Conservation (phyloP, 2,797 vertebrate species). For the Gymnoscopelus braueri region DNA sequence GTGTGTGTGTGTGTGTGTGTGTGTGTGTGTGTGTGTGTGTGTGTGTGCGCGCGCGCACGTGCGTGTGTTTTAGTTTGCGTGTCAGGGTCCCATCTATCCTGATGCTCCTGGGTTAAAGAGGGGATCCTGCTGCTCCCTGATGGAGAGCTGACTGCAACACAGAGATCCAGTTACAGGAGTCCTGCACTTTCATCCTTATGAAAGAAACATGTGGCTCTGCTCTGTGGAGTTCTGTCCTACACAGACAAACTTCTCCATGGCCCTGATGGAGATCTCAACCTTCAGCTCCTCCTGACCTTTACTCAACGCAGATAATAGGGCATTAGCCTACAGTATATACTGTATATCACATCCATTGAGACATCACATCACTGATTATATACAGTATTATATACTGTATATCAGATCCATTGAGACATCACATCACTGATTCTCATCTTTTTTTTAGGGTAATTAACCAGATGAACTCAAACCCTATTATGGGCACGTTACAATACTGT, state of each 20-base stretch:
- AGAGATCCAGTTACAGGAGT: slow-evolving; percentile 83
- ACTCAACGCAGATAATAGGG: slow-evolving; percentile 11
- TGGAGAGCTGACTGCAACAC: slow-evolving; percentile 82
- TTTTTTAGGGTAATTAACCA: slow-evolving; percentile 8
- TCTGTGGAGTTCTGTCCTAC: slow-evolving; percentile 59
- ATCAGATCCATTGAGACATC: background rate
- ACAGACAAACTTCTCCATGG: slow-evolving; percentile 47
- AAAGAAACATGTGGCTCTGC: slow-evolving; percentile 80
- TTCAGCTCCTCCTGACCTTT: slow-evolving; percentile 38
- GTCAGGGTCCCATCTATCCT: slow-evolving; percentile 79
- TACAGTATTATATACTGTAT: no score
- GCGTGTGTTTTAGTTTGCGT: slow-evolving; percentile 69
- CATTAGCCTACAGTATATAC: no score
- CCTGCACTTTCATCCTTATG: slow-evolving; percentile 85
- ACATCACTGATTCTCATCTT: background rate
- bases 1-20: slow-evolving; percentile 20
- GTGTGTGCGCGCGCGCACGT: slow-evolving; percentile 5
- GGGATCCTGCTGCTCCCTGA: slow-evolving; percentile 82
- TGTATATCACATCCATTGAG: background rate
- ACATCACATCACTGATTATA: background rate
- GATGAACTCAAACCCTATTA: no score
- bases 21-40: slow-evolving; percentile 30
- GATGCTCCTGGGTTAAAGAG: slow-evolving; percentile 77
- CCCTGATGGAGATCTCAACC: slow-evolving; percentile 8
- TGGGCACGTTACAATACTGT: no score